A percentile compares a stretch with the other conserved stretches of the same genome.
Evolutionary conservation across 2,888 invertebrate species (phyloP).

Genomic region (Ceraclea dissimilis): DNA sequence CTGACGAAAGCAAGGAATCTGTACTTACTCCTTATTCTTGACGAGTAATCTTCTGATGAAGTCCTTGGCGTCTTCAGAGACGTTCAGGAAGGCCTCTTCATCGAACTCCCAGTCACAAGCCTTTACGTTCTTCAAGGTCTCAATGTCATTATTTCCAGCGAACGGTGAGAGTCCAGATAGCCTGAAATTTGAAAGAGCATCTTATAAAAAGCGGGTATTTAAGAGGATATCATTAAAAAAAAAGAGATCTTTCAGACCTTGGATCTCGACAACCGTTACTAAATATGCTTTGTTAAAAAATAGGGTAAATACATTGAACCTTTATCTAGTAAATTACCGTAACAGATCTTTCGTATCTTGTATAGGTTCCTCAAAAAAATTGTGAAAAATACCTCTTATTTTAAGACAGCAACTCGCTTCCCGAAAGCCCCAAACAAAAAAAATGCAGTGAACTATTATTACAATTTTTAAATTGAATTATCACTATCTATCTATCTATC

Average conservation of each 20-base stretch:
- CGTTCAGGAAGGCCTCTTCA: constrained; percentile 85
- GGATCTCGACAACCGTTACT: no score
- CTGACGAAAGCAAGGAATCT: no score
- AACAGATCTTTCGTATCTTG: no score
- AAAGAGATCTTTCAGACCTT: no score
- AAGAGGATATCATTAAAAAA: neutral
- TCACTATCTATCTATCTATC: no score
- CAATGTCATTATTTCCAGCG: constrained; percentile 97
- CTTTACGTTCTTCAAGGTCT: constrained; percentile 96
- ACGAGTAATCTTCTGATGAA: constrained; percentile 90
- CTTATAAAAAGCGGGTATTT: no score
- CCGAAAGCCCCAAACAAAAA: neutral
- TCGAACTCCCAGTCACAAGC: constrained; percentile 99
- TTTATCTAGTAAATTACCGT: no score
- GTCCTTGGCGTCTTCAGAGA: constrained; percentile 96
- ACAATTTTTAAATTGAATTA: neutral
- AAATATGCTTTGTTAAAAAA: no score
- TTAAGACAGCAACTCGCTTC: no score
- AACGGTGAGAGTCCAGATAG: constrained; percentile 97
- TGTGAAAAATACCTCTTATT: no score
- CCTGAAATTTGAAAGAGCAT: constrained; percentile 46
- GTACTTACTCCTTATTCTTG: constrained; percentile 81
- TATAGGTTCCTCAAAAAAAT: no score
- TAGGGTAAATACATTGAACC: no score
- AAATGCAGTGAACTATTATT: neutral